A percentile compares a stretch with the other conserved stretches of the same genome.
Evolutionary conservation across 53 echinoderm and acorn worm species (phyloP).

Genomic region (Glandiceps talaboti): DNA sequence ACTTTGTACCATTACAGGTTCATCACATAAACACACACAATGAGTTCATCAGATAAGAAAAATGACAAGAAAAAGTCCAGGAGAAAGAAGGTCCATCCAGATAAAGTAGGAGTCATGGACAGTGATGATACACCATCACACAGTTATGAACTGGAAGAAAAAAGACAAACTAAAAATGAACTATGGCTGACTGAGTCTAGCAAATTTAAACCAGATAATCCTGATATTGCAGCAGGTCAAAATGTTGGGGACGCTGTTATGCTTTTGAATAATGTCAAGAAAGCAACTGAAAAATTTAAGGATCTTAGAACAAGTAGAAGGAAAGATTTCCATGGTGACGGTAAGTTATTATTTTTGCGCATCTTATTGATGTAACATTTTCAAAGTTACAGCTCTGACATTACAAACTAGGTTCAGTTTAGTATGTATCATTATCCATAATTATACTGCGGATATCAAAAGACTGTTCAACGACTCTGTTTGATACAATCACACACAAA

Average conservation of each 20-base stretch:
- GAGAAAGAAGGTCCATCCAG: neutral
- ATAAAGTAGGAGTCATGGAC: neutral
- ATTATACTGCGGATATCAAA: too few species aligned
- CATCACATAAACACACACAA: neutral
- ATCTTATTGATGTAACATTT: neutral
- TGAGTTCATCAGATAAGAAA: neutral
- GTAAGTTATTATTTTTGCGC: neutral
- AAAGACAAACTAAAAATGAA: neutral
- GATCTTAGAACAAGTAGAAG: slow-evolving; percentile 12
- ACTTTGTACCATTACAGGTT: too few species aligned
- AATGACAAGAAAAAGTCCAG: neutral
- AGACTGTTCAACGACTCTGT: too few species aligned
- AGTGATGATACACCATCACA: neutral
- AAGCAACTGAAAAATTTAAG: slow-evolving; percentile 29
- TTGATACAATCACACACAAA: too few species aligned
- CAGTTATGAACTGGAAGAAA: neutral
- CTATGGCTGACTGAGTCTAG: neutral
- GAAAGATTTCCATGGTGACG: neutral
- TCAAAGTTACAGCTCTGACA: neutral
- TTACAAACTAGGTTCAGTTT: too few species aligned
- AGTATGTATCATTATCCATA: too few species aligned
- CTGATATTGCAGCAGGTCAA: neutral
- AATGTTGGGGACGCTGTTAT: slow-evolving; percentile 22
- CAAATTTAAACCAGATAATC: neutral
- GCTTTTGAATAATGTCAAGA: slow-evolving; percentile 25